Conservation (phyloP, 2,797 vertebrate species). For the Lutjanus campechanus region DNA sequence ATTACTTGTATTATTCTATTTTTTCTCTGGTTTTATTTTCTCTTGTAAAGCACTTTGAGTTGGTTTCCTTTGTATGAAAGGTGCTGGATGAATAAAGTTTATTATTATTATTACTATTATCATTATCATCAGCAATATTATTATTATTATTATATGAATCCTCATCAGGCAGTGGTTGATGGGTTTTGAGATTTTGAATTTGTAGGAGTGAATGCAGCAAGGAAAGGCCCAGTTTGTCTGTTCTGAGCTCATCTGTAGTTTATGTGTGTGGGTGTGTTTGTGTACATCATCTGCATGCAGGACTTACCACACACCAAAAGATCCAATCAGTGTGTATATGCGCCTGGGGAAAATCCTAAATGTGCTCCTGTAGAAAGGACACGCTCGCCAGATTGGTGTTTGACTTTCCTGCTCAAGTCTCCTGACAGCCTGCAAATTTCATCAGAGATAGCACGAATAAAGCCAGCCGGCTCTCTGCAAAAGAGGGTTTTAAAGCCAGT, state of each 20-base stretch:
- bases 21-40: no score
- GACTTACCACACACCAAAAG: conserved; percentile 15
- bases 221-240: neutral
- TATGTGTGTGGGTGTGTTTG: conserved; percentile 1
- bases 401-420: conserved; percentile 53
- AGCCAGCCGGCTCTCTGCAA: conserved; percentile 24
- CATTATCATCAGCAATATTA: no score
- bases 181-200: neutral
- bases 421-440: conserved; percentile 52
- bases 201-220: neutral
- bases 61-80: no score
- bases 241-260: conserved; percentile 15
- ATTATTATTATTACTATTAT: no score
- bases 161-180: no score
- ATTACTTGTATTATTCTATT: no score
- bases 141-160: no score
- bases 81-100: no score
- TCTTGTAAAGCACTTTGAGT: no score
- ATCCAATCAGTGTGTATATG: conserved; percentile 49
- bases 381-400: conserved; percentile 50
- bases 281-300: conserved; percentile 54
- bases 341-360: conserved; percentile 50
- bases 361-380: conserved; percentile 45
- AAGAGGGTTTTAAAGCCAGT: conserved; percentile 40
- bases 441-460: conserved; percentile 33